Conservation (phyloP, 1,140 invertebrate genomes). For the Drosophila nigromelanica region DNA sequence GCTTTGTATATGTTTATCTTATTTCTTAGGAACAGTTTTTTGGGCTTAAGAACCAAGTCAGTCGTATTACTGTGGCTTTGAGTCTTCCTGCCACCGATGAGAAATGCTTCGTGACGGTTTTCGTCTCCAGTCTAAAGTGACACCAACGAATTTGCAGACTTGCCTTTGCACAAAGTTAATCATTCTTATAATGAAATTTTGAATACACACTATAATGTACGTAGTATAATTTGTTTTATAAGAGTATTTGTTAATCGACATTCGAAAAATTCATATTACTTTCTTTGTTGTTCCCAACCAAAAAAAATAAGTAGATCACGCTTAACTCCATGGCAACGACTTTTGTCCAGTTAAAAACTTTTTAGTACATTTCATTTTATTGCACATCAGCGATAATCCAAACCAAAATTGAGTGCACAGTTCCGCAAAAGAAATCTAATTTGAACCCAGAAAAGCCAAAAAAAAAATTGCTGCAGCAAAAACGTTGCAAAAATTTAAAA, state of each 20-base stretch:
- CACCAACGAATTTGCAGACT: too few relatives aligned
- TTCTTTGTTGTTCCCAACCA: background rate
- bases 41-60: too few relatives aligned
- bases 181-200: too few relatives aligned
- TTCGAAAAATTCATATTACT: background rate
- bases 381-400: constrained; percentile 73
- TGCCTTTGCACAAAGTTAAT: too few relatives aligned
- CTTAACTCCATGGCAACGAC: constrained; percentile 24
- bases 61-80: too few relatives aligned
- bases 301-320: constrained; percentile 2
- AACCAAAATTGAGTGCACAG: constrained; percentile 68
- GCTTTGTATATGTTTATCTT: too few relatives aligned
- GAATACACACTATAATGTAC: too few relatives aligned
- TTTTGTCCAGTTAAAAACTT: constrained; percentile 46
- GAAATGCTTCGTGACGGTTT: too few relatives aligned
- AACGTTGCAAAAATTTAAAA: constrained; percentile 48
- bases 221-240: background rate
- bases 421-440: constrained; percentile 53
- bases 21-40: too few relatives aligned
- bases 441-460: constrained; percentile 16
- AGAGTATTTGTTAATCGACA: background rate
- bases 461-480: constrained; percentile 34
- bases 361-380: constrained; percentile 62
- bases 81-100: too few relatives aligned
- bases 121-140: too few relatives aligned